These are phyloP conservation scores for Microtus ochrogaster DNA, from an alignment of 2,113 vertebrate species.

Conservation along the genomic window DNA sequence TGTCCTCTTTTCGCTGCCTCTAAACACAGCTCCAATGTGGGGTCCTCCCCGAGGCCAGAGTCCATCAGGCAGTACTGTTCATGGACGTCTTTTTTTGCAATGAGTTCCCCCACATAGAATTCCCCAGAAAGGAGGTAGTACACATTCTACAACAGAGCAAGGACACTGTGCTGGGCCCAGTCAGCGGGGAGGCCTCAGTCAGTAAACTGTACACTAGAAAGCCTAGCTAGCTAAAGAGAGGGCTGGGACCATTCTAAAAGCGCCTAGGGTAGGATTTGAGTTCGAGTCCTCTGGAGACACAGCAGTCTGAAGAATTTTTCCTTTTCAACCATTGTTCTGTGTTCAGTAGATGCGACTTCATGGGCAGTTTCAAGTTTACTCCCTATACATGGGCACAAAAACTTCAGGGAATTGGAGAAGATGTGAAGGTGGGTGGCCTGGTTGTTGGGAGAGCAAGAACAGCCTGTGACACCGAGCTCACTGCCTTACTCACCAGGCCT, in stretches of 20 bases:
- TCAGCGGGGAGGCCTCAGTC: background rate
- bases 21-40: conserved; percentile 69
- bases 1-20: conserved; percentile 15
- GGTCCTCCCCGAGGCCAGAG: conserved; percentile 32
- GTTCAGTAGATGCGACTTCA: background rate
- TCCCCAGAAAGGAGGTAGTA: conserved; percentile 77
- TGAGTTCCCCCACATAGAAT: conserved; percentile 67
- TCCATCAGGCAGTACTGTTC: conserved; percentile 72
- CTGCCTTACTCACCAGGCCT: background rate
- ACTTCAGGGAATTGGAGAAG: background rate
- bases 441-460: accelerated
- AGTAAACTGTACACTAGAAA: background rate
- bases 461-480: background rate
- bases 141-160: conserved; percentile 57
- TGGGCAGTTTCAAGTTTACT: background rate
- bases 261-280: background rate
- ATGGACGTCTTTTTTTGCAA: accelerated
- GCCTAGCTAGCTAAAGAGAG: background rate
- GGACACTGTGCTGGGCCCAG: background rate
- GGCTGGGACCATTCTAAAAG: background rate
- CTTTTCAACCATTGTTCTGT: background rate
- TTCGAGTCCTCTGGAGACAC: background rate
- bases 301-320: background rate
- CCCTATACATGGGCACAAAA: background rate
- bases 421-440: background rate